Evolutionary conservation across 2,797 vertebrate species (phyloP).

Genomic region (Chelon labrosus): DNA sequence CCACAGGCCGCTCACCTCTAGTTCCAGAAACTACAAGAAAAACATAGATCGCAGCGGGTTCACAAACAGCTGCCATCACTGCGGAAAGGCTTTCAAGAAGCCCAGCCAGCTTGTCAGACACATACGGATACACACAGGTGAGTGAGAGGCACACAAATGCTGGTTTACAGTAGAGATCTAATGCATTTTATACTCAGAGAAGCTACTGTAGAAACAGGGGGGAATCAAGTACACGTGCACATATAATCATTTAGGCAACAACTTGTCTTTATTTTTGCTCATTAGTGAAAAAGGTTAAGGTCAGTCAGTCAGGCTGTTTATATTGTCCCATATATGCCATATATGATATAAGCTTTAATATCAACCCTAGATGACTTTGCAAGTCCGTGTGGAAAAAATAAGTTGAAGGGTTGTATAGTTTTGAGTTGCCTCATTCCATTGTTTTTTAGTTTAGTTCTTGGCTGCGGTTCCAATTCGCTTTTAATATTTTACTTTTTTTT

Average conservation of each 20-base stretch:
- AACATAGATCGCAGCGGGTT: constrained; percentile 97
- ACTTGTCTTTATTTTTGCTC: no score
- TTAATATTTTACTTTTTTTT: background rate
- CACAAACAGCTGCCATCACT: constrained; percentile 96
- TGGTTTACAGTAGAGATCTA: no score
- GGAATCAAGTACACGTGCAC: background rate
- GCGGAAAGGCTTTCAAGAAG: constrained; percentile 98
- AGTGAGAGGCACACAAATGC: constrained; percentile 31
- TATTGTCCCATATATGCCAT: background rate
- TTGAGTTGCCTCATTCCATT: background rate
- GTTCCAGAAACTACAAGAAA: constrained; percentile 95
- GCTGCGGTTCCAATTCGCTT: background rate
- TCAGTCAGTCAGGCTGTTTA: no score
- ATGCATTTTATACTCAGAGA: background rate
- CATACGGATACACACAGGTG: constrained; percentile 97
- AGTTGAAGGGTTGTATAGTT: background rate
- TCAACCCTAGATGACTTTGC: no score
- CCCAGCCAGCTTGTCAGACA: constrained; percentile 97
- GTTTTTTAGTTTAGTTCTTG: background rate
- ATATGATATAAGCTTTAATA: background rate
- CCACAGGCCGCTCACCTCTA: constrained; percentile 85
- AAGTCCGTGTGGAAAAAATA: no score
- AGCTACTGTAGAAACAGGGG: background rate
- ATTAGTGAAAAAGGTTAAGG: no score
- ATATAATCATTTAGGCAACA: no score